These are phyloP conservation scores for Drosophila punjabiensis DNA, from an alignment of 1,140 invertebrate genomes.

Conservation along the genomic window DNA sequence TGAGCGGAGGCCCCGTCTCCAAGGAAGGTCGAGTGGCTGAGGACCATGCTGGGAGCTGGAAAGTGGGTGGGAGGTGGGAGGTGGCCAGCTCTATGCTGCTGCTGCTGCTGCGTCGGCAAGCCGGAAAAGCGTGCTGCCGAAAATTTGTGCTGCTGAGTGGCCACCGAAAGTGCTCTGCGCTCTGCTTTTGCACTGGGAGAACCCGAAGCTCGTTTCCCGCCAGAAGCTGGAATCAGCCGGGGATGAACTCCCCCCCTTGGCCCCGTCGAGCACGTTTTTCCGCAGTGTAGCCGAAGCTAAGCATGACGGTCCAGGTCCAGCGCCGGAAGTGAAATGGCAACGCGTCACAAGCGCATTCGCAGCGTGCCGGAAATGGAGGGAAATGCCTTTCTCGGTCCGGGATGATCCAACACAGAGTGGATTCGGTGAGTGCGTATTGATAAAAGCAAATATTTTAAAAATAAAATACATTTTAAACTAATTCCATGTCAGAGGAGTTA, in stretches of 20 bases:
- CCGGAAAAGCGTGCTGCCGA: constrained; percentile 79
- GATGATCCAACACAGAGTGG: constrained; percentile 8
- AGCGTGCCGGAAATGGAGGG: constrained; percentile 64
- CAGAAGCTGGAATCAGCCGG: background rate
- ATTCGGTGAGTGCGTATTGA: background rate
- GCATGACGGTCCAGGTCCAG: constrained; percentile 69
- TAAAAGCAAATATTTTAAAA: background rate
- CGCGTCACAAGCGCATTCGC: constrained; percentile 59
- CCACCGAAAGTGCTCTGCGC: constrained; percentile 56
- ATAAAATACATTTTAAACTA: background rate
- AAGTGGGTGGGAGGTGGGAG: background rate
- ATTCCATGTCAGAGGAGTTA: no score
- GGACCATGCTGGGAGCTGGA: background rate
- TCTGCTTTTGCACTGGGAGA: constrained; percentile 17
- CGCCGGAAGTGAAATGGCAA: constrained; percentile 74
- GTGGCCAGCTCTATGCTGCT: constrained; percentile 5
- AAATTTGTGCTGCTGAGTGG: constrained; percentile 77
- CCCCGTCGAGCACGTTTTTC: constrained; percentile 1
- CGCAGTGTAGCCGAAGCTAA: constrained; percentile 39
- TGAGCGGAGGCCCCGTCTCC: constrained; percentile 44
- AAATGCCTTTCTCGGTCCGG: constrained; percentile 59
- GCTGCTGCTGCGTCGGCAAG: constrained; percentile 67
- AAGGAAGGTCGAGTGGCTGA: constrained; percentile 35
- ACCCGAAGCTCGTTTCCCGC: background rate
- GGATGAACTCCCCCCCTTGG: background rate